Conservation (phyloP, 2,113 vertebrate species). For the Caracal caracal region DNA sequence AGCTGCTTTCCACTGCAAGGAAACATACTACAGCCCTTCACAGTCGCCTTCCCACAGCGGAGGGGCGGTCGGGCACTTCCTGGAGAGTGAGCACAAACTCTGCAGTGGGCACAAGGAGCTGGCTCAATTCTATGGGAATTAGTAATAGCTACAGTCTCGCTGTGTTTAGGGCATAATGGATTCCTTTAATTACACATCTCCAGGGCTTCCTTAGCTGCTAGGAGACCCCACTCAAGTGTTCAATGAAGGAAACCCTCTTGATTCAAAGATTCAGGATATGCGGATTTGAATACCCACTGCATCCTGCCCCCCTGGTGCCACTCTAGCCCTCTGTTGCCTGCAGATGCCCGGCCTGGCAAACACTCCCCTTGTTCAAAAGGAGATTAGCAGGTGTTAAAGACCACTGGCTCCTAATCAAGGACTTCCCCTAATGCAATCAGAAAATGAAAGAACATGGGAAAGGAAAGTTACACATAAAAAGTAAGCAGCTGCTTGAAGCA, state of each 20-base stretch:
- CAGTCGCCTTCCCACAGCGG: slow-evolving; percentile 24
- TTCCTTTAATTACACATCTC: slow-evolving; percentile 72
- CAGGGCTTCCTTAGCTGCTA: slow-evolving; percentile 75
- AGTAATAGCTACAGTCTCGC: slow-evolving; percentile 56
- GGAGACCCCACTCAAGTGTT: slow-evolving; percentile 78
- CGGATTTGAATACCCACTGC: slow-evolving; percentile 64
- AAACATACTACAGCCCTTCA: slow-evolving; percentile 46
- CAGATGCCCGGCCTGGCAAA: slow-evolving; percentile 77
- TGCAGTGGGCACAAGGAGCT: slow-evolving; percentile 28
- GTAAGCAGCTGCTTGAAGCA: slow-evolving; percentile 58
- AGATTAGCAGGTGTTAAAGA: slow-evolving; percentile 79
- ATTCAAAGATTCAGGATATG: slow-evolving; percentile 79
- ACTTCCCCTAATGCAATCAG: slow-evolving; percentile 55
- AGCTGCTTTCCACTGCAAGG: slow-evolving; percentile 32
- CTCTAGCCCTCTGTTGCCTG: slow-evolving; percentile 70
- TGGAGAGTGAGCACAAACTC: slow-evolving; percentile 32
- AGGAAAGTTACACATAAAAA: slow-evolving; percentile 61
- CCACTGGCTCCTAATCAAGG: slow-evolving; percentile 69
- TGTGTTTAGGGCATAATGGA: slow-evolving; percentile 74
- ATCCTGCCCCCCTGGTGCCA: slow-evolving; percentile 79
- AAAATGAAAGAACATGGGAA: slow-evolving; percentile 66
- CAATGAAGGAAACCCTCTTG: slow-evolving; percentile 79
- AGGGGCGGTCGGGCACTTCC: slow-evolving; percentile 48
- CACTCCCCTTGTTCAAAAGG: slow-evolving; percentile 73
- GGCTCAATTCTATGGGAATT: slow-evolving; percentile 74